These are phyloP conservation scores for Tachina grossa DNA, from an alignment of 2,888 invertebrate genomes.

Conservation along the genomic window DNA sequence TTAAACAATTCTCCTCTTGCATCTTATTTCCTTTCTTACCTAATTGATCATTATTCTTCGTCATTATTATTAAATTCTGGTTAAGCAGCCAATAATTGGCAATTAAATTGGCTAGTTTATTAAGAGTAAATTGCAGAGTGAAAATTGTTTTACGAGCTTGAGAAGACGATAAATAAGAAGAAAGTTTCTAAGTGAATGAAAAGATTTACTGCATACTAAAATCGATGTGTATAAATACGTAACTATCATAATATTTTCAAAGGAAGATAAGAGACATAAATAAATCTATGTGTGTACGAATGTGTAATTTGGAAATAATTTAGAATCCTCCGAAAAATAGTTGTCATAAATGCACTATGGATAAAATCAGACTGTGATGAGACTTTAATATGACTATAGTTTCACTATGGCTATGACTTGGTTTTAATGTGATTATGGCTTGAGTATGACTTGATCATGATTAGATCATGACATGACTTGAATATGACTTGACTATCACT, in stretches of 20 bases:
- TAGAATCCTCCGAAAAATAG: too few relatives aligned
- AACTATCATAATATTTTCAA: neutral
- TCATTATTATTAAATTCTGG: slow-evolving; percentile 44
- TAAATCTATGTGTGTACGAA: too few relatives aligned
- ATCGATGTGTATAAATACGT: neutral
- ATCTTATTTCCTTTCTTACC: neutral
- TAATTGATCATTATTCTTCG: slow-evolving; percentile 19
- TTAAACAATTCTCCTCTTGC: neutral
- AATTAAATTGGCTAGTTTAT: slow-evolving; percentile 53
- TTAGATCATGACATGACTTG: neutral
- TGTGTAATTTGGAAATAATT: too few relatives aligned
- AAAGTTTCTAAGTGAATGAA: neutral
- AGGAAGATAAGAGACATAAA: neutral
- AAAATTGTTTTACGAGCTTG: slow-evolving; percentile 1
- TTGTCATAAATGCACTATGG: too few relatives aligned
- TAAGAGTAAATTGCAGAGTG: neutral
- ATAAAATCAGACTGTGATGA: too few relatives aligned
- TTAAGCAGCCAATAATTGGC: slow-evolving; percentile 57
- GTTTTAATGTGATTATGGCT: too few relatives aligned
- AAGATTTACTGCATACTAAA: neutral
- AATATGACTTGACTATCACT: neutral
- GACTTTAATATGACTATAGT: too few relatives aligned
- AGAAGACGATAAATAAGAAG: neutral
- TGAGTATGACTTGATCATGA: neutral
- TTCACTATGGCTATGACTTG: too few relatives aligned